A percentile compares a stretch with the other conserved stretches of the same genome.
These are phyloP conservation scores for Embiotoca jacksoni DNA, from an alignment of 2,113 vertebrate genomes.

Conservation along the genomic window DNA sequence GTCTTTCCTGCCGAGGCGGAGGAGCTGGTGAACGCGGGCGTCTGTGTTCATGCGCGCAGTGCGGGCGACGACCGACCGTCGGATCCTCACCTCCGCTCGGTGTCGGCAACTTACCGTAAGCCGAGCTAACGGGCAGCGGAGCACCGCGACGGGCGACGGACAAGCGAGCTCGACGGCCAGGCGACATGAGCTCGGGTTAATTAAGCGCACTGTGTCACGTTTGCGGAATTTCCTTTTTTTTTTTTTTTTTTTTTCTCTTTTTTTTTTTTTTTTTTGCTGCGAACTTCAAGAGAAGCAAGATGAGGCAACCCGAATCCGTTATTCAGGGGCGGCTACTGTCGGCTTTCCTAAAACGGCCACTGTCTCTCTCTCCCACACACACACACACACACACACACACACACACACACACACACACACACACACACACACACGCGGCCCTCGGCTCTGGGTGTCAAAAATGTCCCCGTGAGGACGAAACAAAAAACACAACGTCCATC, in stretches of 20 bases:
- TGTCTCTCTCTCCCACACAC: neutral
- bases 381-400: neutral
- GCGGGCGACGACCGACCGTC: slow-evolving; percentile 15
- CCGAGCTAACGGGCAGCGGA: slow-evolving; percentile 8
- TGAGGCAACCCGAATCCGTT: slow-evolving; percentile 55
- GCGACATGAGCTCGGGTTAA: neutral
- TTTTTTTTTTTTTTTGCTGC: slow-evolving; percentile 19
- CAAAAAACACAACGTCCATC: slow-evolving; percentile 2
- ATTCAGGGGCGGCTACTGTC: slow-evolving; percentile 70
- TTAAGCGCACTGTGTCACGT: neutral
- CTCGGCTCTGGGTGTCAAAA: slow-evolving; percentile 35
- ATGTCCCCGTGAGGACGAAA: slow-evolving; percentile 1
- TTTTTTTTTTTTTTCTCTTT: neutral
- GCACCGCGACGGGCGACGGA: slow-evolving; percentile 15
- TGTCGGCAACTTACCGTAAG: slow-evolving; percentile 14
- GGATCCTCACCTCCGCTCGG: neutral
- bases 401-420: neutral
- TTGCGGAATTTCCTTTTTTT: slow-evolving; percentile 54
- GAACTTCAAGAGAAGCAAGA: slow-evolving; percentile 50
- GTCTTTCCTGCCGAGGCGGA: neutral
- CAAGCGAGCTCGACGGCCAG: neutral
- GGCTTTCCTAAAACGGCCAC: slow-evolving; percentile 26
- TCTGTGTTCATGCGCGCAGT: slow-evolving; percentile 4
- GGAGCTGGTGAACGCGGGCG: slow-evolving; percentile 28
- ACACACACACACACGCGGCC: slow-evolving; percentile 25